Evolutionary conservation across 1,140 invertebrate genomes (phyloP), one percentile per base, ranked within the genome.

Genomic region (Heliconius eleuchia): DNA sequence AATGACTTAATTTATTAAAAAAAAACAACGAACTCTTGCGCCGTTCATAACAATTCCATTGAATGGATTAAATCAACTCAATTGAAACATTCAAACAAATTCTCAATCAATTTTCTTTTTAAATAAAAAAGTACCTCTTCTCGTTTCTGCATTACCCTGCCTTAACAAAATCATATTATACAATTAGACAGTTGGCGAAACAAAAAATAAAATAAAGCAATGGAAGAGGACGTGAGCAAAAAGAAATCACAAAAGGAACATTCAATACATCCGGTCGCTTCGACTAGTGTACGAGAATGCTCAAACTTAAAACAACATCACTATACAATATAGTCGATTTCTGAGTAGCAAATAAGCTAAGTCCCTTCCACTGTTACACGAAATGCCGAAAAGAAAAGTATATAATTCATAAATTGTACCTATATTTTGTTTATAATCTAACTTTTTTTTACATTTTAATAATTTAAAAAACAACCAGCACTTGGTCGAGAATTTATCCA

Each of bases 371-470:
- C 90, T 92, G 89, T 89, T 86, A 90, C 84, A 91, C 88, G 86
- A 92, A 92, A 93, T 92, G 91, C 91, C 92, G 88, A 92, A 94
- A 92, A 92, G 89, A 92, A 94, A 93, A 94, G 93, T 94, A 94
- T 93, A 93, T 93, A 93, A 94, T 92, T 94, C 85, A 94, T 93
- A 94, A 94, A 94, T 94, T 94, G 93, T 94, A 94, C 93, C 92
- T 94, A 94, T 93, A 93, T 88, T 93, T 94, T 91, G 89, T 93
- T 92, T 94, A 94, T 93, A 94, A 87, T 89, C 93, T 93, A 93
- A 90, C 30, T 91, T 94, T 94, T 94, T 94, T 94, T 94, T 93
- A 93, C 91, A 93, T 93, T 94, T 94, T 94, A 93, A 94, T 93
- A 93, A 94, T 93, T 94, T 94, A 93, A 94, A 52, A 92, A 93